These are phyloP conservation scores for Drosophila seguyi DNA, from an alignment of 1,140 invertebrate species.

Conservation along the genomic window DNA sequence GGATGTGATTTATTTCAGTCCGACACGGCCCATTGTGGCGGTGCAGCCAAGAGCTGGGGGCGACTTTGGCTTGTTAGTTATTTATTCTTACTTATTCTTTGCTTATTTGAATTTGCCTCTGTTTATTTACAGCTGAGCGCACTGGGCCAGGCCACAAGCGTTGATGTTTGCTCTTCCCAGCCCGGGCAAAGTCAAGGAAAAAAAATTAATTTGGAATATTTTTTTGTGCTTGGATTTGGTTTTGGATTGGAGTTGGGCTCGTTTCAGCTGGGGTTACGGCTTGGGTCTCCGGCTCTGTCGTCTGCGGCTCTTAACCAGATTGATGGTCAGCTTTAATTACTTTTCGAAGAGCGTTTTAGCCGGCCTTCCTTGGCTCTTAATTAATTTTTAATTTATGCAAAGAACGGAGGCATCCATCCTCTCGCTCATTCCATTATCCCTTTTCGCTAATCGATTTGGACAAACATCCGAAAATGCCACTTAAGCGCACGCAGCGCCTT, in stretches of 20 bases:
- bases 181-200: conserved; percentile 22
- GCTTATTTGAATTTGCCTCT: conserved; percentile 76
- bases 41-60: conserved; percentile 39
- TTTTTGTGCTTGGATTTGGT: conserved; percentile 28
- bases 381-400: conserved; percentile 78
- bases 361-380: conserved; percentile 59
- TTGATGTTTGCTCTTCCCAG: conserved; percentile 53
- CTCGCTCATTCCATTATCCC: conserved; percentile 29
- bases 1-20: conserved; percentile 67
- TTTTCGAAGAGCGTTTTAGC: conserved; percentile 48
- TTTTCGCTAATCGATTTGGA: conserved; percentile 65
- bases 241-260: conserved; percentile 8
- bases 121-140: conserved; percentile 78
- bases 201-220: conserved; percentile 24
- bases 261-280: conserved; percentile 10
- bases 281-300: neutral
- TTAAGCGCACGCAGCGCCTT: conserved; percentile 41
- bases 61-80: conserved; percentile 66
- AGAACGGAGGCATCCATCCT: conserved; percentile 36
- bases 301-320: conserved; percentile 38
- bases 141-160: conserved; percentile 49
- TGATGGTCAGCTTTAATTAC: conserved; percentile 73
- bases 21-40: conserved; percentile 23
- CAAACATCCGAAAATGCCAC: conserved; percentile 48
- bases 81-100: conserved; percentile 79